A percentile compares a stretch with the other conserved stretches of the same genome.
Conservation (phyloP, 1,140 invertebrate species). For the Scaptodrosophila lebanonensis region DNA sequence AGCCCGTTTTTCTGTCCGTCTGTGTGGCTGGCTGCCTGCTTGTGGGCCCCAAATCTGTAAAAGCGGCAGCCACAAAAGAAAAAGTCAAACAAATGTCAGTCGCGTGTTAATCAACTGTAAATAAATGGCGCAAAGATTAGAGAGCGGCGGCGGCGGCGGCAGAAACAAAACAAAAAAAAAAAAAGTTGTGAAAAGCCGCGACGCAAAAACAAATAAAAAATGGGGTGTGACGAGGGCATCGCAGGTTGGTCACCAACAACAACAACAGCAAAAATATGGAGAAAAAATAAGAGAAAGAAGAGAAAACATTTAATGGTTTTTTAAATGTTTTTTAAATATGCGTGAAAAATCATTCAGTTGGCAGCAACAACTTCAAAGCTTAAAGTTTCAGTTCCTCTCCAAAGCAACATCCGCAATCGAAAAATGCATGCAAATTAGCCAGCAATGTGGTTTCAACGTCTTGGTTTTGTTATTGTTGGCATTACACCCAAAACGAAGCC, state of each 20-base stretch:
- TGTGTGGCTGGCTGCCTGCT: too few relatives aligned
- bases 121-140: constrained; percentile 77
- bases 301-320: constrained; percentile 73
- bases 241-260: constrained; percentile 6
- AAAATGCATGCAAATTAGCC: constrained; percentile 62
- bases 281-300: constrained; percentile 41
- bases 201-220: constrained; percentile 55
- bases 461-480: constrained; percentile 31
- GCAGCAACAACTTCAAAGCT: constrained; percentile 36
- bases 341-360: constrained; percentile 62
- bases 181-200: constrained; percentile 29
- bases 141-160: constrained; percentile 39
- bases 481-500: constrained; percentile 37
- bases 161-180: constrained; percentile 19
- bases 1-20: too few relatives aligned
- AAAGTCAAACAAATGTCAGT: constrained; percentile 77
- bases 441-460: constrained; percentile 56
- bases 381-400: constrained; percentile 42
- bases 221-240: constrained; percentile 50
- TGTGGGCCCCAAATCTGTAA: background rate
- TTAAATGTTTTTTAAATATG: constrained; percentile 77
- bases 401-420: constrained; percentile 4
- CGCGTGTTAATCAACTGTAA: constrained; percentile 77
- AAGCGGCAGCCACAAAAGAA: constrained; percentile 28
- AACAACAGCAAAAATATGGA: constrained; percentile 25